Conservation (phyloP, 2,888 invertebrate genomes). For the Sicus ferrugineus region DNA sequence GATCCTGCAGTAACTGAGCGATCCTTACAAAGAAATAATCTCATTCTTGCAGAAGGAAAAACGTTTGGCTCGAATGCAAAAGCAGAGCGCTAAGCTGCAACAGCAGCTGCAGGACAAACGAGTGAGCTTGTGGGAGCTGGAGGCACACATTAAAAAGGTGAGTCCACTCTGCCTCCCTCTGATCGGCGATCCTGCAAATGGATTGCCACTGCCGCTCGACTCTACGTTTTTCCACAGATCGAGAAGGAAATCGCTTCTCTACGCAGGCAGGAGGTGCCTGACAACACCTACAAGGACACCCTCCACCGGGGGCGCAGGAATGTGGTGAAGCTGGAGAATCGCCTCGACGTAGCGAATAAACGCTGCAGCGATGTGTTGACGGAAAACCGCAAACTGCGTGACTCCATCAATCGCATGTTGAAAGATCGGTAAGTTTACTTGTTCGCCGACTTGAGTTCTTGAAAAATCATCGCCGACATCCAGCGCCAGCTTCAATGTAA, state of each 20-base stretch:
- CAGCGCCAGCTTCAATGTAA: slow-evolving; percentile 81
- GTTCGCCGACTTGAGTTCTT: background rate
- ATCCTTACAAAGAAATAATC: background rate
- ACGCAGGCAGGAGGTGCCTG: slow-evolving; percentile 65
- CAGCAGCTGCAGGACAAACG: slow-evolving; percentile 55
- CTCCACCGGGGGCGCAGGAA: slow-evolving; percentile 63
- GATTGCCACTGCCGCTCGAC: background rate
- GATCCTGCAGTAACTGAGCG: background rate
- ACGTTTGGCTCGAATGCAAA: slow-evolving; percentile 50
- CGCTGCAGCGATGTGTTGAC: slow-evolving; percentile 79
- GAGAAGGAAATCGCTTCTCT: slow-evolving; percentile 61
- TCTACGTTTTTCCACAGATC: slow-evolving; percentile 45
- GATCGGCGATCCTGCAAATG: background rate
- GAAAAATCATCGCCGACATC: background rate
- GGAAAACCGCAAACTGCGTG: slow-evolving; percentile 76
- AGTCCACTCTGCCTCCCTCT: background rate
- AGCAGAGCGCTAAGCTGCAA: slow-evolving; percentile 51
- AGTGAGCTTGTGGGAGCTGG: slow-evolving; percentile 64
- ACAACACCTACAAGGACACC: slow-evolving; percentile 65
- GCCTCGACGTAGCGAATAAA: slow-evolving; percentile 78
- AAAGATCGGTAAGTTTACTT: slow-evolving; percentile 72
- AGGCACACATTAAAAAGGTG: slow-evolving; percentile 66
- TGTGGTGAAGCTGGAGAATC: slow-evolving; percentile 75
- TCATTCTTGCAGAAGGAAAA: slow-evolving; percentile 51
- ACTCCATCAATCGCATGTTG: slow-evolving; percentile 82